A percentile compares a stretch with the other conserved stretches of the same genome.
Evolutionary conservation across 1,140 invertebrate species (phyloP).

Genomic region (Polypedilum pembai): DNA sequence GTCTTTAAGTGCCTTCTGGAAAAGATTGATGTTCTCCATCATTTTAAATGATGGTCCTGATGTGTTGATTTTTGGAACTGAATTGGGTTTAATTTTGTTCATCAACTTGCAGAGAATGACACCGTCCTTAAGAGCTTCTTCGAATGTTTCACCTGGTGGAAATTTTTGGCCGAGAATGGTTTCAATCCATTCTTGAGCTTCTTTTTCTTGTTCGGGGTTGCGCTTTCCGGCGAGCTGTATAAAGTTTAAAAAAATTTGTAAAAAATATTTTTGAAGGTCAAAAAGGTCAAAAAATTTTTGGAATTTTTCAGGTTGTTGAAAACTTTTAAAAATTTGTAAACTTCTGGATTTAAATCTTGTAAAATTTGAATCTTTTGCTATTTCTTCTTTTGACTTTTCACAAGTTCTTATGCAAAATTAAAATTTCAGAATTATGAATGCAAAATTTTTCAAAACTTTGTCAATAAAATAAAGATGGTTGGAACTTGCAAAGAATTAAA

Average conservation of each 20-base stretch:
- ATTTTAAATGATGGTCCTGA: constrained; percentile 87
- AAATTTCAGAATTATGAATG: too few species aligned
- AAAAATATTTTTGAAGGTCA: too few species aligned
- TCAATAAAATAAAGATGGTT: too few species aligned
- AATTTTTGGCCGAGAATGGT: constrained; percentile 75
- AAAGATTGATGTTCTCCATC: constrained; percentile 94
- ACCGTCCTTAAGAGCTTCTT: constrained; percentile 80
- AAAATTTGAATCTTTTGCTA: too few species aligned
- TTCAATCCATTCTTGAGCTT: constrained; percentile 89
- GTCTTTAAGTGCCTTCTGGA: constrained; percentile 77
- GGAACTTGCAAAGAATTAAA: too few species aligned
- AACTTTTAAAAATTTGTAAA: too few species aligned
- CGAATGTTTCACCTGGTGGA: constrained; percentile 62
- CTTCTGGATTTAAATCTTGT: too few species aligned
- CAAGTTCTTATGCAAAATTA: too few species aligned
- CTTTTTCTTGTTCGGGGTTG: constrained; percentile 77
- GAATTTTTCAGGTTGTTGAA: too few species aligned
- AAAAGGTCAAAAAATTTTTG: too few species aligned
- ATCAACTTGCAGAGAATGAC: constrained; percentile 83
- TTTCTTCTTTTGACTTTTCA: too few species aligned
- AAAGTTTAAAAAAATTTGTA: constrained; percentile 30
- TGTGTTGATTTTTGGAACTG: constrained; percentile 77
- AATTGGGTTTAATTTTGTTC: constrained; percentile 77
- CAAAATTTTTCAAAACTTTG: too few species aligned
- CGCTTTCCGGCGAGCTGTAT: constrained; percentile 79